A percentile compares a stretch with the other conserved stretches of the same genome.
Conservation (phyloP, 2,888 invertebrate genomes). For the Colostygia pectinataria region DNA sequence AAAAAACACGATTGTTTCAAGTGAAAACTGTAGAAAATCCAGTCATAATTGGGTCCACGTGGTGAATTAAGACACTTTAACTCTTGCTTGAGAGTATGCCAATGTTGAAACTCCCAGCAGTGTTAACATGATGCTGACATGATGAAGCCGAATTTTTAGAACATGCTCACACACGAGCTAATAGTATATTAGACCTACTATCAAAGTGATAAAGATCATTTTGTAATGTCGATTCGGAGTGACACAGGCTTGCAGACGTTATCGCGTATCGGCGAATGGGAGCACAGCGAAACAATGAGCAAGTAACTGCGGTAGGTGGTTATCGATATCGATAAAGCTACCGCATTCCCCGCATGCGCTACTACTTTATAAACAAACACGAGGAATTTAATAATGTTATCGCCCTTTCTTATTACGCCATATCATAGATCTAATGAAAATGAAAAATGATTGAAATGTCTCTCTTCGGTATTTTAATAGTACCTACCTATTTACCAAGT, state of each 20-base stretch:
- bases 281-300: constrained; percentile 50
- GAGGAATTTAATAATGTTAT: constrained; percentile 23
- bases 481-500: too few species aligned
- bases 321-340: constrained; percentile 31
- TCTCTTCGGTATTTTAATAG: constrained; percentile 19
- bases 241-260: constrained; percentile 23
- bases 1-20: too few species aligned
- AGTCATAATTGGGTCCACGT: too few species aligned
- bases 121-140: too few species aligned
- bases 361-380: constrained; percentile 25
- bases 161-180: not conserved
- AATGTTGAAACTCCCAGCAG: too few species aligned
- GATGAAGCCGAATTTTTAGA: not conserved
- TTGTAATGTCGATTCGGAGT: constrained; percentile 2
- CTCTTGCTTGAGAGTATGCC: too few species aligned
- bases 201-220: constrained; percentile 1
- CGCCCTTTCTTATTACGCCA: constrained; percentile 15
- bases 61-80: too few species aligned
- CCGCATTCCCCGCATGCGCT: constrained; percentile 22
- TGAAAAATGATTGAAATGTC: constrained; percentile 16
- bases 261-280: constrained; percentile 43
- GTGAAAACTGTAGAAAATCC: too few species aligned
- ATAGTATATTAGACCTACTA: not conserved
- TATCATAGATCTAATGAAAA: too few species aligned
- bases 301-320: constrained; percentile 47